These are phyloP conservation scores for Carassius gibelio DNA, from an alignment of 2,113 vertebrate species.

Conservation along the genomic window DNA sequence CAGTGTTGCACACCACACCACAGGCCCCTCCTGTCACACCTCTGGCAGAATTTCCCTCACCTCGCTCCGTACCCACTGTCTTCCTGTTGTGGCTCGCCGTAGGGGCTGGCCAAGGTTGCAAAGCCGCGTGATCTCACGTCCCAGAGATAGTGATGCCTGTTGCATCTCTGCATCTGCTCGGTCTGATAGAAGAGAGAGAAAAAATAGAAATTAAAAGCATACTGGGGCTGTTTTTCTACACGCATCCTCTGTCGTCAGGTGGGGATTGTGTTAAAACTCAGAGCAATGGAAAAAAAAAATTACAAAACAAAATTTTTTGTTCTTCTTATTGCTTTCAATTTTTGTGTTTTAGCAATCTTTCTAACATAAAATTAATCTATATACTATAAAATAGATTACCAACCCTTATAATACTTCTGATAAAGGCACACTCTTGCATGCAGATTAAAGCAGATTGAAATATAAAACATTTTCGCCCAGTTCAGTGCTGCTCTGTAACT, in stretches of 20 bases:
- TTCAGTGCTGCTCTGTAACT: not conserved
- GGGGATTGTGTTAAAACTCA: slow-evolving; percentile 32
- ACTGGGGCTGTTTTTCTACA: slow-evolving; percentile 27
- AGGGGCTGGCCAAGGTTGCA: slow-evolving; percentile 63
- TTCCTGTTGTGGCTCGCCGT: slow-evolving; percentile 73
- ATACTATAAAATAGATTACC: not conserved
- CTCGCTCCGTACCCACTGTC: slow-evolving; percentile 69
- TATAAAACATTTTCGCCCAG: not conserved
- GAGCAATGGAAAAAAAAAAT: slow-evolving; percentile 42
- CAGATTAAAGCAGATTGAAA: too few relatives aligned
- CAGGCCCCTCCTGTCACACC: slow-evolving; percentile 66
- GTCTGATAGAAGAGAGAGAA: not conserved
- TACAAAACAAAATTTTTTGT: slow-evolving; percentile 48
- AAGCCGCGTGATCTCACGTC: slow-evolving; percentile 28
- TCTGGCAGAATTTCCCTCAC: slow-evolving; percentile 75
- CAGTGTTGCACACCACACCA: slow-evolving; percentile 56
- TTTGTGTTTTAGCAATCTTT: too few relatives aligned
- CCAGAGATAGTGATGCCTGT: not conserved
- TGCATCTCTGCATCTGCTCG: slow-evolving; percentile 16
- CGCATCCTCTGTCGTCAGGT: slow-evolving; percentile 52
- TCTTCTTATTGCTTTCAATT: slow-evolving; percentile 55
- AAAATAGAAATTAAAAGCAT: not conserved
- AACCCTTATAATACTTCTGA: not conserved
- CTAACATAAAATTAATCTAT: too few relatives aligned
- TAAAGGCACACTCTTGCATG: not conserved